Percentiles rank a stretch among this genome's conserved stretches.
Conservation (phyloP, 2,797 vertebrate genomes). For the Ctenosaura bakeri region DNA sequence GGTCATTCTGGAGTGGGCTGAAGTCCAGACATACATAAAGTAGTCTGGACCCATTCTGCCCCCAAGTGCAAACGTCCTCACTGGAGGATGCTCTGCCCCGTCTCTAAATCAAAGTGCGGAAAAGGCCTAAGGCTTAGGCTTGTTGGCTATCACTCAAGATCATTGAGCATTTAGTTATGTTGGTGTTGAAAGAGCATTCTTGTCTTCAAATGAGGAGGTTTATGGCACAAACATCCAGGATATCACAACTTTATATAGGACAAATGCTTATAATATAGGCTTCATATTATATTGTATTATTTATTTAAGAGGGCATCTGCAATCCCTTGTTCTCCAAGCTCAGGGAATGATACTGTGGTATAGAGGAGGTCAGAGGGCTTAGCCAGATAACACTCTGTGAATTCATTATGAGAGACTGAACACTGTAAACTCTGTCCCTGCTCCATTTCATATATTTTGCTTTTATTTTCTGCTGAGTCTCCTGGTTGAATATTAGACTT, state of each 20-base stretch:
- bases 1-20: too few relatives aligned
- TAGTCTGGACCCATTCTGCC: too few relatives aligned
- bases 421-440: too few relatives aligned
- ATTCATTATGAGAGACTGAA: not conserved
- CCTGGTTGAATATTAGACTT: not conserved
- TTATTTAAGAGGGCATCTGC: not conserved
- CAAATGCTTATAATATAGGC: not conserved
- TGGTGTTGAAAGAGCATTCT: not conserved
- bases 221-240: not conserved
- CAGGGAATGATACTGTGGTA: not conserved
- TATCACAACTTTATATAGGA: not conserved
- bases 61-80: too few relatives aligned
- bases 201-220: not conserved
- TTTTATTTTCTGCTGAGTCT: not conserved
- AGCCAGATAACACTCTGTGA: not conserved
- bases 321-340: not conserved
- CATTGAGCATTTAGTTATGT: too few relatives aligned
- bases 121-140: too few relatives aligned
- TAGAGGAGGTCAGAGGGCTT: not conserved
- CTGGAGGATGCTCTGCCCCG: too few relatives aligned
- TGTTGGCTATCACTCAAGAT: not conserved
- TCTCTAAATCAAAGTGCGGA: too few relatives aligned
- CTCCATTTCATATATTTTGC: not conserved
- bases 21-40: too few relatives aligned
- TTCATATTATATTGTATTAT: too few relatives aligned